Percentiles rank a stretch among this genome's conserved stretches.
phyloP scores from a whole-genome alignment of 2,888 invertebrate genomes.

The Tenthredo mesomela region DNA sequence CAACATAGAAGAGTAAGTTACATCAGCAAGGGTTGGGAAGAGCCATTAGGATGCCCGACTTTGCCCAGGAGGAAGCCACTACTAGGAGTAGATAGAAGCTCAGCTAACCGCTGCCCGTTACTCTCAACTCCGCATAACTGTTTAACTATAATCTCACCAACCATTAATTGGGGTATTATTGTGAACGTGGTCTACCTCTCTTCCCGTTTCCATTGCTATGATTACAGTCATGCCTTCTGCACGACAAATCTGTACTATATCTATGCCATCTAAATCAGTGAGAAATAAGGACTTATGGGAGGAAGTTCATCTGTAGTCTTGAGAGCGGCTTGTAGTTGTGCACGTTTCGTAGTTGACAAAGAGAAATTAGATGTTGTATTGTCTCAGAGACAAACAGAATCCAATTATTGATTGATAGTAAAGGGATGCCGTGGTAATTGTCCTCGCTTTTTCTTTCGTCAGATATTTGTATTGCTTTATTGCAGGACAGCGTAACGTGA shows the following conservation, averaged over 20 bases:
- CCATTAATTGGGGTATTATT: conserved; percentile 51
- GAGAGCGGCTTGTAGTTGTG: neutral
- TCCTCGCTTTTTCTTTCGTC: neutral
- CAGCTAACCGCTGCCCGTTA: conserved; percentile 52
- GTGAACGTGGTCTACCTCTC: conserved; percentile 49
- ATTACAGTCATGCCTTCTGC: conserved; percentile 36
- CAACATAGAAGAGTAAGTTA: conserved; percentile 41
- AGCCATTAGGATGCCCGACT: conserved; percentile 44
- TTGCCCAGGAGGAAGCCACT: conserved; percentile 45
- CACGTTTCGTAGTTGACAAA: neutral
- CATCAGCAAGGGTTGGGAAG: conserved; percentile 24
- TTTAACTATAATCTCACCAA: conserved; percentile 52
- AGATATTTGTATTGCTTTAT: conserved; percentile 8
- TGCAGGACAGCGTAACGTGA: neutral
- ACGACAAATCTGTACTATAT: conserved; percentile 44
- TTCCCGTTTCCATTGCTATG: conserved; percentile 48
- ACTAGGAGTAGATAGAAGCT: conserved; percentile 52
- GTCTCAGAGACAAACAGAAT: neutral
- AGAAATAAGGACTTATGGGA: conserved; percentile 8
- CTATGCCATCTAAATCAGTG: conserved; percentile 14
- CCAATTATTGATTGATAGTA: neutral
- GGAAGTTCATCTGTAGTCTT: conserved; percentile 17
- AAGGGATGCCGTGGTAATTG: neutral
- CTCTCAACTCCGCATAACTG: conserved; percentile 52
- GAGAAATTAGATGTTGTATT: conserved; percentile 19